These are phyloP conservation scores for Lasioglossum albipes DNA, from an alignment of 1,140 invertebrate genomes.

Conservation along the genomic window DNA sequence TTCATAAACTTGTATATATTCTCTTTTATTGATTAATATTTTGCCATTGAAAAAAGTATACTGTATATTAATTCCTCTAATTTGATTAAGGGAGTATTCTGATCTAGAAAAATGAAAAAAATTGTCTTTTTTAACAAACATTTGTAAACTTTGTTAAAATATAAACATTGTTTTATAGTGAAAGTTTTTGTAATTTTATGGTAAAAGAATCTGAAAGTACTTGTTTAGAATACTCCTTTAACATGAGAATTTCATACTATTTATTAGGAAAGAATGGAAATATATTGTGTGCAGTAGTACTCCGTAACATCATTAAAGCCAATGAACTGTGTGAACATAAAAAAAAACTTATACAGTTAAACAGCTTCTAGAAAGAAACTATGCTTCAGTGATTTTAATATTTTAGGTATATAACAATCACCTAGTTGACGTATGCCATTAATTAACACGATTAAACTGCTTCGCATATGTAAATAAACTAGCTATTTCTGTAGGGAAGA, in stretches of 20 bases:
- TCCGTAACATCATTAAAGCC: conserved; percentile 5
- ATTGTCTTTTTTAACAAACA: too few species aligned
- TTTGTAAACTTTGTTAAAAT: too few species aligned
- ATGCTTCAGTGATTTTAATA: conserved; percentile 14
- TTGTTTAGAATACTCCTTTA: background rate
- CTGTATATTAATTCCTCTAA: background rate
- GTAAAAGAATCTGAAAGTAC: too few species aligned
- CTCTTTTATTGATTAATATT: background rate
- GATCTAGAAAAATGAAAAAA: too few species aligned
- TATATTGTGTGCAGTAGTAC: background rate
- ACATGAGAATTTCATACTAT: background rate
- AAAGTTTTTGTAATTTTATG: too few species aligned
- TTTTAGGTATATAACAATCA: conserved; percentile 2
- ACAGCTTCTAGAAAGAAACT: background rate
- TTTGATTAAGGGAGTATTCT: too few species aligned
- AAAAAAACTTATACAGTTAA: conserved; percentile 14
- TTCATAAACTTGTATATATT: background rate
- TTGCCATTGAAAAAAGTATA: background rate
- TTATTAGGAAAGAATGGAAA: background rate
- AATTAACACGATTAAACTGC: conserved; percentile 48
- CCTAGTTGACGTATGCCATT: conserved; percentile 8
- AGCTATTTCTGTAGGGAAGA: conserved; percentile 6
- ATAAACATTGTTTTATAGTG: too few species aligned
- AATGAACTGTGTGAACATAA: conserved; percentile 10
- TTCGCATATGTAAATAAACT: conserved; percentile 27